These are phyloP conservation scores for Anthrax anthrax DNA, from an alignment of 2,888 invertebrate species.

Conservation along the genomic window DNA sequence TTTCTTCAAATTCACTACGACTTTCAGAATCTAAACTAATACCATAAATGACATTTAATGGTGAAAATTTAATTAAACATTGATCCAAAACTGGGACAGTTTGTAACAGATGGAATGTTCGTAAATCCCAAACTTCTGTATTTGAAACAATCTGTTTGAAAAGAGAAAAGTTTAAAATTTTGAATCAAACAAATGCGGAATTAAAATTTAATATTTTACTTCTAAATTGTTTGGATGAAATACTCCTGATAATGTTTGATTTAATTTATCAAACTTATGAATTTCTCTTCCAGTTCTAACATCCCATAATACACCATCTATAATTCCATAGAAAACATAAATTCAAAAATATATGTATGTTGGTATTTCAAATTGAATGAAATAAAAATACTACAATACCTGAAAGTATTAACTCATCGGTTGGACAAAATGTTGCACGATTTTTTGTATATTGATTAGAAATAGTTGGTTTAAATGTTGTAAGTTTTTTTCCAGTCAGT, in stretches of 20 bases:
- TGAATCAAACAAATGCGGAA: too few species aligned
- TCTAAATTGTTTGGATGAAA: slow-evolving; percentile 94
- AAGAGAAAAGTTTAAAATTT: neutral
- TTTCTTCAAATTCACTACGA: slow-evolving; percentile 54
- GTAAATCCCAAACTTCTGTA: slow-evolving; percentile 95
- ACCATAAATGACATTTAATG: slow-evolving; percentile 76
- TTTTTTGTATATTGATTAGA: slow-evolving; percentile 91
- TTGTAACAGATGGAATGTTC: slow-evolving; percentile 84
- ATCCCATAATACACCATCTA: slow-evolving; percentile 96
- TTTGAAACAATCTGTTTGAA: slow-evolving; percentile 71
- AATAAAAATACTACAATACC: slow-evolving; percentile 33
- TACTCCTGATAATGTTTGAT: slow-evolving; percentile 85
- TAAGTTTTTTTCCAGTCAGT: slow-evolving; percentile 57
- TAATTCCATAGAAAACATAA: slow-evolving; percentile 23
- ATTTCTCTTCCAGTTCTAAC: slow-evolving; percentile 74
- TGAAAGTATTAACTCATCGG: slow-evolving; percentile 85
- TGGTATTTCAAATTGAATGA: too few species aligned
- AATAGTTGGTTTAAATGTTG: slow-evolving; percentile 61
- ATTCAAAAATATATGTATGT: too few species aligned
- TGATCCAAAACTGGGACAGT: slow-evolving; percentile 90
- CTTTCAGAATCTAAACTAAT: slow-evolving; percentile 60
- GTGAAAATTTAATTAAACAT: slow-evolving; percentile 76
- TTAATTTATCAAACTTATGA: slow-evolving; percentile 95
- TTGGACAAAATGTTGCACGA: slow-evolving; percentile 84
- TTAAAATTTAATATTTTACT: too few species aligned